Evolutionary conservation across 2,888 invertebrate genomes (phyloP).

Genomic region (Tinea semifulvella): DNA sequence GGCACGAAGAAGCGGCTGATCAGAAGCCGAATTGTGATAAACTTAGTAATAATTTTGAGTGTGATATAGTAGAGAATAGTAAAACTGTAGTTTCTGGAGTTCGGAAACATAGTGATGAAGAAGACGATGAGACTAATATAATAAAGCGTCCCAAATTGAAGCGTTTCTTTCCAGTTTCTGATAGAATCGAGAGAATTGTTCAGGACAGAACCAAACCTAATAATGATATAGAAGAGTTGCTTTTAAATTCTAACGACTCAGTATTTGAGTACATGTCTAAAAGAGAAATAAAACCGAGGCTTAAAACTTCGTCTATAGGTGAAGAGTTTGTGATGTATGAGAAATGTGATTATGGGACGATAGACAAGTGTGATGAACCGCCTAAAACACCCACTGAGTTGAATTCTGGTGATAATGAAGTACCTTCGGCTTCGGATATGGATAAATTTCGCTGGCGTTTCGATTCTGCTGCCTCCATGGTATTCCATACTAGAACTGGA

Average conservation of each 20-base stretch:
- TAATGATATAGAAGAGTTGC: conserved; percentile 42
- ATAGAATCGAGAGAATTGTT: conserved; percentile 44
- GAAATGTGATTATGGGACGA: conserved; percentile 54
- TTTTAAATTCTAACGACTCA: conserved; percentile 41
- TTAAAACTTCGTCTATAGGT: conserved; percentile 33
- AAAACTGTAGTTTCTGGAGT: conserved; percentile 11
- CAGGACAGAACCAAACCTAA: conserved; percentile 36
- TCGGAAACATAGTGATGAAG: conserved; percentile 19
- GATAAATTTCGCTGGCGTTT: conserved; percentile 77
- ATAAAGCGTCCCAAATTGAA: conserved; percentile 53
- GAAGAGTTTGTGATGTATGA: conserved; percentile 49
- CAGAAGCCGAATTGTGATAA: conserved; percentile 63
- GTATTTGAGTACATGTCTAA: conserved; percentile 34
- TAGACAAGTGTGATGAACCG: conserved; percentile 37
- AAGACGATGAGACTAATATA: conserved; percentile 29
- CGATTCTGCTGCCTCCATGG: conserved; percentile 82
- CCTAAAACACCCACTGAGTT: conserved; percentile 23
- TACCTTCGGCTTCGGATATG: conserved; percentile 77
- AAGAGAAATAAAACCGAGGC: conserved; percentile 27
- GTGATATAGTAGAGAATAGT: conserved; percentile 33
- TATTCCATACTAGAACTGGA: conserved; percentile 83
- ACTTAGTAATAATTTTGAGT: conserved; percentile 36
- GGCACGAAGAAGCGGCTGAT: conserved; percentile 28
- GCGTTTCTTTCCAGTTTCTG: conserved; percentile 42
- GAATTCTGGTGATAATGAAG: conserved; percentile 33